Percentiles rank a stretch among this genome's conserved stretches.
Conservation (phyloP, 2,888 invertebrate genomes). For the Colostygia pectinataria region DNA sequence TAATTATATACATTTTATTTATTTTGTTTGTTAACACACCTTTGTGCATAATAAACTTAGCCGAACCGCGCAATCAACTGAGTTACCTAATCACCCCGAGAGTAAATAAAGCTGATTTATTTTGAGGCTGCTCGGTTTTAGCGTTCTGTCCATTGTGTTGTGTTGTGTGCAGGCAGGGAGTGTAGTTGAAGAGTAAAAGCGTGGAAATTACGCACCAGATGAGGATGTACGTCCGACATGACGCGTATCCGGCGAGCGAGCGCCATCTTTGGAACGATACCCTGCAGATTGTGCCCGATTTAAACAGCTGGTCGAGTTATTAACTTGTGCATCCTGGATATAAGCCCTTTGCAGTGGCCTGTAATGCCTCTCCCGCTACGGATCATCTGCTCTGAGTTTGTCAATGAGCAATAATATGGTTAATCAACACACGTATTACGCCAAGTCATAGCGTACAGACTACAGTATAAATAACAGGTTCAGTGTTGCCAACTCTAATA, state of each 20-base stretch:
- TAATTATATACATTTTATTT: neutral
- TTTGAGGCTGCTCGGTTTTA: conserved; percentile 52
- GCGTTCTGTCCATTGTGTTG: conserved; percentile 48
- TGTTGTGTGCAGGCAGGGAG: too few species aligned
- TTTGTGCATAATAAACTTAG: conserved; percentile 34
- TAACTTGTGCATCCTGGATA: conserved; percentile 38
- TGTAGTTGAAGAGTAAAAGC: conserved; percentile 58
- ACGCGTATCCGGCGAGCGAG: conserved; percentile 65
- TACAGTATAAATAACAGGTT: too few species aligned
- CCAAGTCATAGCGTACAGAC: too few species aligned
- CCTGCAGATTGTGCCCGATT: conserved; percentile 48
- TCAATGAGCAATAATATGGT: conserved; percentile 14
- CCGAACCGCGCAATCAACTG: conserved; percentile 51
- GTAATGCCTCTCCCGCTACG: conserved; percentile 17
- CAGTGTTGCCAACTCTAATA: too few species aligned
- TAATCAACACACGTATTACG: too few species aligned
- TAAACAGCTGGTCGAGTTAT: conserved; percentile 48
- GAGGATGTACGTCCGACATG: conserved; percentile 75
- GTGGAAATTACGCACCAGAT: conserved; percentile 63
- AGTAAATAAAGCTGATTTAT: conserved; percentile 60
- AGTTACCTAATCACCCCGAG: conserved; percentile 60
- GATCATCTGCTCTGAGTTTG: conserved; percentile 21
- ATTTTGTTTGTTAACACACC: conserved; percentile 42
- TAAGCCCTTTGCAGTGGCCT: conserved; percentile 26
- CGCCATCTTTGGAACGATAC: conserved; percentile 59